phyloP scores from a whole-genome alignment of 2,797 vertebrate genomes.

The Syngnathus rostellatus region DNA sequence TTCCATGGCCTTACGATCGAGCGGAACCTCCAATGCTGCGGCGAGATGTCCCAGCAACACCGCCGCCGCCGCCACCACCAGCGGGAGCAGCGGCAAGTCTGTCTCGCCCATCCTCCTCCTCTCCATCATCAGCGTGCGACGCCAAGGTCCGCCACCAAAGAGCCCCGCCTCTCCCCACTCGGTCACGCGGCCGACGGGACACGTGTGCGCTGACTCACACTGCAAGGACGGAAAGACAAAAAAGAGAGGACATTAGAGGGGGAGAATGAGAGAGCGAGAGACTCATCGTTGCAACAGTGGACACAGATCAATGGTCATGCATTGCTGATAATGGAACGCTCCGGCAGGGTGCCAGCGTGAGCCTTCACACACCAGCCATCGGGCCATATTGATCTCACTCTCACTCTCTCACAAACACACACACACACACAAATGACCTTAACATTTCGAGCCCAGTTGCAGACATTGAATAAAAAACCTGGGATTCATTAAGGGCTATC shows the following conservation, averaged over 20 bases:
- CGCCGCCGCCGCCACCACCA: conserved; percentile 63
- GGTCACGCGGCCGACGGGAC: conserved; percentile 38
- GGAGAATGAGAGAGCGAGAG: conserved; percentile 11
- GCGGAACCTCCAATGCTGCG: conserved; percentile 85
- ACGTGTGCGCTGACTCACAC: conserved; percentile 47
- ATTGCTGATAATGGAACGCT: conserved; percentile 38
- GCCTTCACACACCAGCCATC: conserved; percentile 36
- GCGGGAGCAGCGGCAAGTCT: conserved; percentile 26
- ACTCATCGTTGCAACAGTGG: conserved; percentile 9
- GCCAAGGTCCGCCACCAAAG: conserved; percentile 56
- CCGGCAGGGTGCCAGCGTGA: conserved; percentile 36
- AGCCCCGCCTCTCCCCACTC: conserved; percentile 42
- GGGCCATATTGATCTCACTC: conserved; percentile 6
- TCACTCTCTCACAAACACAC: too few relatives aligned
- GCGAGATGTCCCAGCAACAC: conserved; percentile 76
- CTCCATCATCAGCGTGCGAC: conserved; percentile 69
- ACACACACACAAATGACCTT: conserved; percentile 12
- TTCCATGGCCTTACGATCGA: conserved; percentile 83
- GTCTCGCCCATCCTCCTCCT: conserved; percentile 59
- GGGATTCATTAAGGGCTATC: too few relatives aligned
- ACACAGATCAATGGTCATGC: conserved; percentile 45
- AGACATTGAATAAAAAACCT: conserved; percentile 9
- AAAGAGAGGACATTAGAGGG: conserved; percentile 11
- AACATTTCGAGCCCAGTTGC: conserved; percentile 32
- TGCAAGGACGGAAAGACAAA: conserved; percentile 33